These are phyloP conservation scores for Ctenochaetus hawaiiensis DNA, from an alignment of 2,797 vertebrate genomes.

Conservation along the genomic window DNA sequence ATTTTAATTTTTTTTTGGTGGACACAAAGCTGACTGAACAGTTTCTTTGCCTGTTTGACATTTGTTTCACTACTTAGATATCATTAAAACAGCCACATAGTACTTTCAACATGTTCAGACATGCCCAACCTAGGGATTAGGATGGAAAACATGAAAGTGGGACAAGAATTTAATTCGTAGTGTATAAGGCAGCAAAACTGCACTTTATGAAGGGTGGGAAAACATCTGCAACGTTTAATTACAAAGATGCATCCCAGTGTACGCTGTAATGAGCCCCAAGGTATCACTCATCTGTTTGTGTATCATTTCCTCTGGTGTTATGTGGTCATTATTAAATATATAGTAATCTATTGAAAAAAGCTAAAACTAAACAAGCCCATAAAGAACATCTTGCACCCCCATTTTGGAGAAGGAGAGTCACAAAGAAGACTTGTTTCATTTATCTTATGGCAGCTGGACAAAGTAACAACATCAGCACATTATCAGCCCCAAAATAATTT, in stretches of 20 bases:
- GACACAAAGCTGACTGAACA: neutral
- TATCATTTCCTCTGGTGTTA: neutral
- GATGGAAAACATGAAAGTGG: slow-evolving; percentile 26
- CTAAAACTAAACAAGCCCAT: neutral
- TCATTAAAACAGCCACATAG: neutral
- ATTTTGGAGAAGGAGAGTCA: neutral
- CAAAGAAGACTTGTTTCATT: neutral
- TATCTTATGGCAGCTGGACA: neutral
- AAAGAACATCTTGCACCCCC: neutral
- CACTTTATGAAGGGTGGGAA: neutral
- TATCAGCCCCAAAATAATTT: neutral
- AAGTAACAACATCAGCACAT: too few relatives aligned
- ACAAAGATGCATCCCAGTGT: neutral
- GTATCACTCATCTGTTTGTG: slow-evolving; percentile 9
- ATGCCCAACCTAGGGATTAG: slow-evolving; percentile 49
- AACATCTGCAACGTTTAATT: slow-evolving; percentile 29
- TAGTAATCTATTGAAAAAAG: neutral
- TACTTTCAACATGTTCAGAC: slow-evolving; percentile 58
- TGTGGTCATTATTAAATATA: neutral
- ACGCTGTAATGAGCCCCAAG: neutral
- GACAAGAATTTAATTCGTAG: neutral
- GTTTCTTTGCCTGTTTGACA: neutral
- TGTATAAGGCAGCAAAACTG: slow-evolving; percentile 6
- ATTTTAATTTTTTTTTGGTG: too few relatives aligned
- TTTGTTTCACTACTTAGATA: slow-evolving; percentile 3